Evolutionary conservation across 2,797 vertebrate species (phyloP), one percentile per base, ranked within the genome.

Genomic region (Danio aesculapii): DNA sequence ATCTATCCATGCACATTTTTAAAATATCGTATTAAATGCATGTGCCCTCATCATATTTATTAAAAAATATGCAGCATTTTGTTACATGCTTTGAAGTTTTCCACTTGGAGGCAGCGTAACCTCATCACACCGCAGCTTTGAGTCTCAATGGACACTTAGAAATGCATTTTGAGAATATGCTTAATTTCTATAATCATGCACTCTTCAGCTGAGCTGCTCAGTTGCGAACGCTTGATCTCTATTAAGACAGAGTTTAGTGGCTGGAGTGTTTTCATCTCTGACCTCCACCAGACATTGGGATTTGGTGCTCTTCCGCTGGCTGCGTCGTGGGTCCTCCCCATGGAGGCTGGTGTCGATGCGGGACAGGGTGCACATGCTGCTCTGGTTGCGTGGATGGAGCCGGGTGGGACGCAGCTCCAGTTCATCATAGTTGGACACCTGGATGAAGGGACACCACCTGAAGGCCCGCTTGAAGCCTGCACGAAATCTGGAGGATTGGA

Each of bases 391-490:
- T 0, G 95, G 95, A 41, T 93, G 92, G 64, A 96, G 96, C 69
- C 95, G 92, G 21, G 94, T 92, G 76, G 91, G 90, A 81, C 90
- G 95, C 0, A 99, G 95, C 88, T 98, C 95, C 61, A 98, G 87
- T 88, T 98, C 96, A 0, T 98, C 97, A 0, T 94, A 96, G 88
- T 91, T 96, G 1, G 97, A 97, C 30, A 96, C 85, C 13, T 91
- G 91, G 44, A 98, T 90, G 84, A 96, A 98, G 41, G 98, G 98
- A 83, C 97, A 99, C 94, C 97, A 99, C 61, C 94, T 93, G 87
- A 99, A 97, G 17, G 93, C 97, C 58, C 79, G 86, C 87, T 98
- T 99, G 91, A 99, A 99, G 59, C 98, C 98, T 0, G 96, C 96
- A 70, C 97, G 92, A 85, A 99, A 99, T 86, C 98, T 94, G 89